Percentiles rank a stretch among this genome's conserved stretches.
phyloP scores from a whole-genome alignment of 2,113 vertebrate genomes.

The Oryctolagus cuniculus region mOryCun1.1 NC_091441.1:20050001-20050500 shows the following conservation, averaged over 20 bases:
- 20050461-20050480: not conserved
- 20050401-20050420: not conserved
- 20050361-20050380: not conserved
- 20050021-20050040: not conserved
- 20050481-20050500: not conserved
- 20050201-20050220: not conserved
- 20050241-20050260: not conserved
- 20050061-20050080: not conserved
- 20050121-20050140: not conserved
- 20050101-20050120: not conserved
- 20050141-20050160: not conserved
- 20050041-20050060: not conserved
- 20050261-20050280: not conserved
- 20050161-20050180: not conserved
- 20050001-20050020: not conserved
- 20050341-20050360: not conserved
- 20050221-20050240: constrained; percentile 22
- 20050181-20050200: not conserved
- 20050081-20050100: not conserved
- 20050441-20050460: not conserved
- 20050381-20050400: not conserved
- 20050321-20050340: not conserved
- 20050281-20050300: not conserved
- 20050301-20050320: too few species aligned
- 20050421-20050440: not conserved